Evolutionary conservation across 2,888 invertebrate genomes (phyloP), one percentile per base, ranked within the genome.

Genomic region (Therioaphis trifolii): DNA sequence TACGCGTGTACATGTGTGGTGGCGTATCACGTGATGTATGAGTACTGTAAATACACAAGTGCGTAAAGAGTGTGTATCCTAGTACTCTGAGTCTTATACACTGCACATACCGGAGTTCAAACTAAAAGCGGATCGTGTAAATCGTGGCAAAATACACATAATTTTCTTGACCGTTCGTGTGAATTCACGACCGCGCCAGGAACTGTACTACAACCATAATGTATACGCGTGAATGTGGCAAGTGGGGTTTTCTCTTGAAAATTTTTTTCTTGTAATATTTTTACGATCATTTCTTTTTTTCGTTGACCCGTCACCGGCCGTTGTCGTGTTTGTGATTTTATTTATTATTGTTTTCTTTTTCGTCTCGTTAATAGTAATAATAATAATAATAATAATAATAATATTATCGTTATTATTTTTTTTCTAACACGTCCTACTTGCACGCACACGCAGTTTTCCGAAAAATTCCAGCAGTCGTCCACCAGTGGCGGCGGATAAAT

Each of bases 391-490:
- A n/a, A n/a, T n/a, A n/a, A n/a, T n/a, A n/a, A n/a, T n/a, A n/a
- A n/a, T n/a, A n/a, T n/a, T n/a, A n/a, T 18, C 24, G 55, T 40
- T 76, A 43, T 76, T 76, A 61, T 76, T 74, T 21, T 74, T 74
- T 74, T 74, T 35, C 40, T 15, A n/a, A 27, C 52, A 21, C 55
- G 55, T 74, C 21, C 74, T 74, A 55, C 52, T 74, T 74, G 21
- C 29, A 4, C 11, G 3, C 49, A 49, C 72, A 27, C 46, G 72
- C 21, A 35, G 55, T 74, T 74, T 74, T 55, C 35, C 52, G 52
- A n/a, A n/a, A 74, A 74, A 74, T 52, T 74, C 74, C 74, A 74
- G 55, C 55, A 52, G 55, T 21, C 21, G n/a, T 18, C 21, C 29
- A 55, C 21, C 55, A 27, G 2, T 1, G 46, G 71, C 29, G 21